A percentile compares a stretch with the other conserved stretches of the same genome.
phyloP scores from a whole-genome alignment of 2,113 vertebrate species.

The Vidua chalybeata region DNA sequence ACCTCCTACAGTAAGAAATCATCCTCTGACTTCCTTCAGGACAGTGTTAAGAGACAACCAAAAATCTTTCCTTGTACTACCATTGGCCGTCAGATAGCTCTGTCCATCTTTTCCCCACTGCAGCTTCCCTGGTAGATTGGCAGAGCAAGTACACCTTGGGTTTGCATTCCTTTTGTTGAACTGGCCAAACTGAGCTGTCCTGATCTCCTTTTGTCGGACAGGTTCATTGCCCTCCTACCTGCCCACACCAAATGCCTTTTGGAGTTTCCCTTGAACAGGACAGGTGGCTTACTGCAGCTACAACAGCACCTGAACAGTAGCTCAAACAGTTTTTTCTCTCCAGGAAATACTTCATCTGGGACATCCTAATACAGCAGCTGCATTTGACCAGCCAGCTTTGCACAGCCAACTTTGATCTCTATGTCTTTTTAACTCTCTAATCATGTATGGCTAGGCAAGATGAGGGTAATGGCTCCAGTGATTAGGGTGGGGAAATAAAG shows the following conservation, averaged over 20 bases:
- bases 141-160: background rate
- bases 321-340: background rate
- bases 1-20: background rate
- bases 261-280: background rate
- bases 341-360: background rate
- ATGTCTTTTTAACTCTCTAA: background rate
- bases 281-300: background rate
- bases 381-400: background rate
- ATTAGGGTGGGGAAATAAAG: background rate
- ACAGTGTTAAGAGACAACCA: background rate
- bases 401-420: background rate
- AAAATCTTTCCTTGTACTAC: background rate
- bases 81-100: background rate
- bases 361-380: background rate
- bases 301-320: background rate
- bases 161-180: background rate
- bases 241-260: rapidly evolving
- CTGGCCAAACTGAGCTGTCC: background rate
- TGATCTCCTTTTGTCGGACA: background rate
- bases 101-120: background rate
- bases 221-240: background rate
- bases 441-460: background rate
- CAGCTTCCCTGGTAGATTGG: background rate
- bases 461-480: background rate
- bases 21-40: background rate